phyloP scores from a whole-genome alignment of 2,888 invertebrate species.

The Griposia aprilina region DNA sequence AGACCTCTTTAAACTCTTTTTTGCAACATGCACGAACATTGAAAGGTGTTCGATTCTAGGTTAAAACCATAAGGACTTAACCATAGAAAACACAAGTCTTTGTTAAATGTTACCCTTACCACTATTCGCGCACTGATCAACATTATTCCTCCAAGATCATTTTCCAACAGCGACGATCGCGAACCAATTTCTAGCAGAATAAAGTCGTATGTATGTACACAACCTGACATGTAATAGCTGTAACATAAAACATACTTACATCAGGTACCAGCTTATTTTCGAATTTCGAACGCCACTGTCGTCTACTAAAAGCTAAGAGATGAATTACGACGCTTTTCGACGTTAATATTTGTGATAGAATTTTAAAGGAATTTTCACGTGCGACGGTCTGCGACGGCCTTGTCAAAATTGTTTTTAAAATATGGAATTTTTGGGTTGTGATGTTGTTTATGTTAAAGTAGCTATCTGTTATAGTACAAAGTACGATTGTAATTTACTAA shows the following conservation, averaged over 20 bases:
- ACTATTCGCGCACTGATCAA: slow-evolving; percentile 1
- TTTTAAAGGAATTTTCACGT: slow-evolving; percentile 71
- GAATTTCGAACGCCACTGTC: slow-evolving; percentile 55
- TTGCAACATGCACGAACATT: background rate
- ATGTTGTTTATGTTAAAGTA: background rate
- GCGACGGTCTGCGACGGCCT: slow-evolving; percentile 39
- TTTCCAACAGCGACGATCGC: slow-evolving; percentile 18
- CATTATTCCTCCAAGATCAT: slow-evolving; percentile 22
- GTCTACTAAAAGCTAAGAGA: slow-evolving; percentile 73
- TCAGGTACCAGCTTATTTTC: slow-evolving; percentile 56
- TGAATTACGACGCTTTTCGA: slow-evolving; percentile 74
- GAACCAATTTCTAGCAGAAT: slow-evolving; percentile 1
- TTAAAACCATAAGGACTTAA: background rate
- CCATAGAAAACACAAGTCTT: too few relatives aligned
- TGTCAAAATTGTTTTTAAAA: slow-evolving; percentile 35
- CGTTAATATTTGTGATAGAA: slow-evolving; percentile 71
- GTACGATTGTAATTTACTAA: background rate
- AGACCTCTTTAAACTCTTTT: background rate
- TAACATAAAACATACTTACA: slow-evolving; percentile 55
- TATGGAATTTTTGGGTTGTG: slow-evolving; percentile 36
- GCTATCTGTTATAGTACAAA: background rate
- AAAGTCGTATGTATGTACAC: slow-evolving; percentile 15
- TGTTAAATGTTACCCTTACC: background rate
- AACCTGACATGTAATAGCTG: slow-evolving; percentile 38
- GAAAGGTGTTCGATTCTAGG: background rate